Base-by-base conservation (phyloP, 1,140 invertebrate genomes). In the Drosophila pectinifera region DNA sequence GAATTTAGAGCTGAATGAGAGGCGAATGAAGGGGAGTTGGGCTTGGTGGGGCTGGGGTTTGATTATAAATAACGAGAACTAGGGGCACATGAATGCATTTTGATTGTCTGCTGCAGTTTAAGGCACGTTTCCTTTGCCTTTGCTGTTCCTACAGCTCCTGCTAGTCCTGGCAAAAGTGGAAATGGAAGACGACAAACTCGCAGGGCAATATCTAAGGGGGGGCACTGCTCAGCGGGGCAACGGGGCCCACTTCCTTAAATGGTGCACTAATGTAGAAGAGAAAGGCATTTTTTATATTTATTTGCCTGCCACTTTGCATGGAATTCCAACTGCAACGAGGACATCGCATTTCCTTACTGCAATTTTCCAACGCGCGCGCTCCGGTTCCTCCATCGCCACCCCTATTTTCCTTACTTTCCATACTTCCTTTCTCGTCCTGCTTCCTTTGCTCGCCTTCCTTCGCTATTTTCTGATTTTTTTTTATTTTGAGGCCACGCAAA, bases 21-120 rank as follows among this genome's bases (percentile, higher is more conserved):
- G 67, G 62, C 31, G 72, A 62, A 69, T 69, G 76, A 82, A 74
- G 41, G 39, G 42, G 36, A 54, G 20, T 46, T 8, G 20, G 49
- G 34, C 6, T 20, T 10, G 28, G 28, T 31, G 28, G 18, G 26
- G 20, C 49, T 34, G 18, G n/a, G 49, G 41, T 22, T 77, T 88
- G 83, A 88, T 88, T 89, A 84, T 84, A 89, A 88, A 88, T 89
- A 88, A 89, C 77, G 80, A 74, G 68, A 88, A 89, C 64, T 80
- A 86, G 78, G 84, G 77, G 84, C 77, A 89, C 84, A 89, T 88
- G 84, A 89, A 89, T 88, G 84, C 80, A 88, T 89, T 88, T 88
- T 89, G 84, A 88, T 88, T 88, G 84, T 88, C 84, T 88, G 80
- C 43, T 63, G 73, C 78, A 83, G 84, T 80, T 83, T 88, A 88